These are phyloP conservation scores for Dasypogon diadema DNA, from an alignment of 2,888 invertebrate species.

Conservation along the genomic window DNA sequence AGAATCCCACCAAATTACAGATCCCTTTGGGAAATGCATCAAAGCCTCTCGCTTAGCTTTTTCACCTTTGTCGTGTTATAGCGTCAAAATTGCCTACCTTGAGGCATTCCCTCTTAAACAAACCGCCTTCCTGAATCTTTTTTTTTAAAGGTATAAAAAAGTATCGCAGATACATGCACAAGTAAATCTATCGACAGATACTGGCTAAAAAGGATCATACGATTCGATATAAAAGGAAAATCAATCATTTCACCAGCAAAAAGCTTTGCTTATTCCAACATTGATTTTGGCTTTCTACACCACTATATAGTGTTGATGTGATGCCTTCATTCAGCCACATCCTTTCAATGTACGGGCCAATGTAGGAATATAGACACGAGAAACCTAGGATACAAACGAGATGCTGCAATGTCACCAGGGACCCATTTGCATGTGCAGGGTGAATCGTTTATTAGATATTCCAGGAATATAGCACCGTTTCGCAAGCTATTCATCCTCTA, in stretches of 20 bases:
- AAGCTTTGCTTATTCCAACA: slow-evolving; percentile 36
- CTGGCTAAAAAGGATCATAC: slow-evolving; percentile 13
- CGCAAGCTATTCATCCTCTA: slow-evolving; percentile 60
- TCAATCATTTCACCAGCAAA: slow-evolving; percentile 35
- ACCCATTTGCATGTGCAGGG: slow-evolving; percentile 47
- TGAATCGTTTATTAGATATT: slow-evolving; percentile 54
- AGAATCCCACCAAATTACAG: slow-evolving; percentile 17
- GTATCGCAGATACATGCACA: slow-evolving; percentile 11
- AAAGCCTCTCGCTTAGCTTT: slow-evolving; percentile 9
- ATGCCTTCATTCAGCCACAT: neutral
- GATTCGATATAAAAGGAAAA: slow-evolving; percentile 20
- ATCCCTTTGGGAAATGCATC: slow-evolving; percentile 21
- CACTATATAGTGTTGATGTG: neutral
- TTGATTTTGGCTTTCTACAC: slow-evolving; percentile 32
- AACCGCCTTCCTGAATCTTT: neutral
- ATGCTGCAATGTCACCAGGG: slow-evolving; percentile 47
- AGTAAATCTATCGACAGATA: slow-evolving; percentile 11
- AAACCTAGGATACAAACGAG: slow-evolving; percentile 6
- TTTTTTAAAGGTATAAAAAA: neutral
- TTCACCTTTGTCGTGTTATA: slow-evolving; percentile 30
- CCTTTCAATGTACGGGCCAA: neutral
- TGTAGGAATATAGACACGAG: neutral
- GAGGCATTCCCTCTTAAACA: neutral
- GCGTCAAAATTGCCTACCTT: slow-evolving; percentile 25
- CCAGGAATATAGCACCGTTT: slow-evolving; percentile 52